Base-by-base conservation (phyloP, 30 jellyfish, hydroid and myxozoan genomes). In the Pelagia noctiluca region DNA sequence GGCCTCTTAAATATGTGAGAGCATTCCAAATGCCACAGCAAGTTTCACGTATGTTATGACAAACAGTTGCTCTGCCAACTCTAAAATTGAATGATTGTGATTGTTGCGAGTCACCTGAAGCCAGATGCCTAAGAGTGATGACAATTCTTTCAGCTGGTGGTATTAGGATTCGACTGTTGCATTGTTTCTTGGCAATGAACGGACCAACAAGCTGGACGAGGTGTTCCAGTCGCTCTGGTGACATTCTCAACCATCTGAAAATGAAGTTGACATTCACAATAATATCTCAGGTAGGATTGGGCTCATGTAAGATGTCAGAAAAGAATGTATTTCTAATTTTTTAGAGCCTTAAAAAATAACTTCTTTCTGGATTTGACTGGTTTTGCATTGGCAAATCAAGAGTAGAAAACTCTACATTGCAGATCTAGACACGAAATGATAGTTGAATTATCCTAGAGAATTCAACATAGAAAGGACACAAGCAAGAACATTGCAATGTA, bases 181-280 rank as follows among this genome's bases (percentile, higher is more conserved):
- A 75, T 50, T 83, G 28, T 50, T 72, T 72, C 78, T 83, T 83
- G n/a, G 80, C 57, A 8, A 71, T 18, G 23, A 53, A 57, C 10
- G 89, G 88, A 13, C 88, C 87, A 73, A 69, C 86, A 18, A 83
- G 30, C 19, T 63, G 12, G 16, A 83, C 47, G 13, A 83, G 38
- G 64, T 83, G 89, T 62, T 83, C 89, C 28, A 83, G 62, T 63
- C 91, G 65, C 37, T 83, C 81, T 35, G 93, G 93, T 25, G 88
- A 68, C 93, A 83, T 83, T 70, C 87, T 28, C 50, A 83, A 24
- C 50, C 47, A 83, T 48, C 79, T 71, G 26, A 19, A 35, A 80
- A n/a, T n/a, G n/a, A n/a, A n/a, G n/a, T n/a, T n/a, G n/a, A n/a
- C n/a, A n/a, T n/a, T n/a, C n/a, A n/a, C n/a, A n/a, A n/a, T n/a